Percentiles rank a stretch among this genome's conserved stretches.
Evolutionary conservation across 53 echinoderm and acorn worm genomes (phyloP).

Genomic region (Antedon mediterranea): DNA sequence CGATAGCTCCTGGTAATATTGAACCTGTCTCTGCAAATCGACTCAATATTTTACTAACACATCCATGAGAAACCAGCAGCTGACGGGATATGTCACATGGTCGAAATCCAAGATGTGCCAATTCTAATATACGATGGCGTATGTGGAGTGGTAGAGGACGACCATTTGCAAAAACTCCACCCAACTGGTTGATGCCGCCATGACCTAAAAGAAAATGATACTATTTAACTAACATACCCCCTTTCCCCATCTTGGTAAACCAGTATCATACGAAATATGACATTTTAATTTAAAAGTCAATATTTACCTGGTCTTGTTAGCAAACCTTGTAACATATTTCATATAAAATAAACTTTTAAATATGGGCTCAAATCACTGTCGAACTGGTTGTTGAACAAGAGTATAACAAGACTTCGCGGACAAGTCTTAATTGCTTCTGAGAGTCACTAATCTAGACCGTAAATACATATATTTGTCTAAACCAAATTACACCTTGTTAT

Average conservation of each 20-base stretch:
- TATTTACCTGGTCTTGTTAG: not conserved
- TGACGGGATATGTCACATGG: conserved; percentile 91
- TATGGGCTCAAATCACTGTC: too few species aligned
- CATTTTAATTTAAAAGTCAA: not conserved
- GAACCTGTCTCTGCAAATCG: conserved; percentile 60
- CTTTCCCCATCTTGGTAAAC: too few species aligned
- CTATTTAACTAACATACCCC: too few species aligned
- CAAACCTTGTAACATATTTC: not conserved
- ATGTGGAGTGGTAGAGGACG: conserved; percentile 78
- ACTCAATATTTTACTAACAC: conserved; percentile 83
- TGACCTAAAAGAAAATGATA: conserved; percentile 29
- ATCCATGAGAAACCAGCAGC: conserved; percentile 84
- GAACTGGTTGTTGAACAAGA: not conserved
- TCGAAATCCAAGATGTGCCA: conserved; percentile 78
- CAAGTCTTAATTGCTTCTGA: not conserved
- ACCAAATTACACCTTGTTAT: not conserved
- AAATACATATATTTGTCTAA: not conserved
- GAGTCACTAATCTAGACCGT: not conserved
- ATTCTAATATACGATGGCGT: conserved; percentile 65
- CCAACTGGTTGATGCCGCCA: conserved; percentile 76
- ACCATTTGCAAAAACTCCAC: conserved; percentile 85
- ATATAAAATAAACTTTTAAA: not conserved
- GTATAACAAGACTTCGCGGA: not conserved
- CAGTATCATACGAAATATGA: too few species aligned
- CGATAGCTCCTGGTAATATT: conserved; percentile 52